A percentile compares a stretch with the other conserved stretches of the same genome.
phyloP scores from a whole-genome alignment of 1,140 invertebrate genomes.

The Drosophila malerkotliana region DNA sequence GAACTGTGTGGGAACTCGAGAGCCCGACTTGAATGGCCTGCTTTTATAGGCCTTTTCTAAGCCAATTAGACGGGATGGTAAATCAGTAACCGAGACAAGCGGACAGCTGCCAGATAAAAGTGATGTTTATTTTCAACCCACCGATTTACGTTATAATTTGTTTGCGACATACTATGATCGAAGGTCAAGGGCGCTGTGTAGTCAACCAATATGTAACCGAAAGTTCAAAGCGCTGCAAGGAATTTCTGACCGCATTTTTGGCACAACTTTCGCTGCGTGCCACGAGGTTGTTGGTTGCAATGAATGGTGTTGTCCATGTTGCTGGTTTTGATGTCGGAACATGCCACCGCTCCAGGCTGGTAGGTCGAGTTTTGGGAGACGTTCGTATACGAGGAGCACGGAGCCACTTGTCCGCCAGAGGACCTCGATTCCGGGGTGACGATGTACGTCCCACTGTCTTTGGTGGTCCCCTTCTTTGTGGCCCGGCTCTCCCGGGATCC shows the following conservation, averaged over 20 bases:
- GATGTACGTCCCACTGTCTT: not conserved
- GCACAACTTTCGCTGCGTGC: constrained; percentile 39
- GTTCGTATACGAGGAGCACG: not conserved
- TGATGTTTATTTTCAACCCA: constrained; percentile 15
- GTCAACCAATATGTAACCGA: not conserved
- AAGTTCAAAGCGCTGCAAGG: constrained; percentile 32
- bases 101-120: constrained; percentile 51
- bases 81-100: constrained; percentile 3
- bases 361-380: not conserved
- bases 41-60: constrained; percentile 50
- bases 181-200: not conserved
- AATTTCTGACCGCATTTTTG: constrained; percentile 56
- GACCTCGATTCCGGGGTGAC: constrained; percentile 1
- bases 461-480: not conserved
- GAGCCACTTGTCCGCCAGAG: not conserved
- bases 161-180: not conserved
- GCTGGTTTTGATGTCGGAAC: no score
- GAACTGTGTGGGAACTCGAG: constrained; percentile 26
- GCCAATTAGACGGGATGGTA: constrained; percentile 53
- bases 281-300: not conserved
- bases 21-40: not conserved
- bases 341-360: not conserved
- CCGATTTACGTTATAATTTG: not conserved
- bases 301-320: no score
- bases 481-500: no score